Evolutionary conservation across 2,113 vertebrate species (phyloP), one percentile per base, ranked within the genome.

Genomic region (Odontophorus gujanensis): DNA sequence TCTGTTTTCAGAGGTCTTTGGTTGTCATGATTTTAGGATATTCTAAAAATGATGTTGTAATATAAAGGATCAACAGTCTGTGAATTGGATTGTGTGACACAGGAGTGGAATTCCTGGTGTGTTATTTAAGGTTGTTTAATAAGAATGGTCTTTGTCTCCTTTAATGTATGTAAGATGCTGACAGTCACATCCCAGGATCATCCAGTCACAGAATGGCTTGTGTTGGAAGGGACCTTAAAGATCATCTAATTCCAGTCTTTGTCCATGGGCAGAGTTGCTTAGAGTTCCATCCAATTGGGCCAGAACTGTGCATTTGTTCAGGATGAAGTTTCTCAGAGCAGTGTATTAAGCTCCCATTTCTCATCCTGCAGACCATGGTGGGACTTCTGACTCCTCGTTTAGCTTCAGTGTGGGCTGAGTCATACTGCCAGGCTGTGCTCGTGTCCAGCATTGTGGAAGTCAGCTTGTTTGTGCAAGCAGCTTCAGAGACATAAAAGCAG

Each of bases 361-460:
- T 28, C 45, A 59, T 55, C 68, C 90, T 94, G 45, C 51, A 81
- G 34, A 72, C 38, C 30, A 38, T 90, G 75, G 43, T 2, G 20
- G 62, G 67, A n/a, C 25, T 93, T 93, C 34, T 48, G 61, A 16
- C 40, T 36, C 62, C 66, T 61, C 45, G 19, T 38, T 66, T 80
- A 34, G 30, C 57, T 57, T 68, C 30, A 3, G 4, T 2, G 0
- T 0, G 2, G 48, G 18, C 71, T 96, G 72, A 92, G 38, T 92
- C 76, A 68, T 63, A 38, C n/a, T 85, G 17, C 13, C 51, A 85
- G 53, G 11, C 72, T 26, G 4, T 45, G 66, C 50, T 67, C 45
- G 4, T 38, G 71, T 36, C 71, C 71, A 81, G 40, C 67, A 43
- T 11, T 0, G 0, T 4, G 2, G 71, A 90, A 57, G 61, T 75